Base-by-base conservation (phyloP, 2,113 vertebrate species). In the Tachysurus vachellii region DNA sequence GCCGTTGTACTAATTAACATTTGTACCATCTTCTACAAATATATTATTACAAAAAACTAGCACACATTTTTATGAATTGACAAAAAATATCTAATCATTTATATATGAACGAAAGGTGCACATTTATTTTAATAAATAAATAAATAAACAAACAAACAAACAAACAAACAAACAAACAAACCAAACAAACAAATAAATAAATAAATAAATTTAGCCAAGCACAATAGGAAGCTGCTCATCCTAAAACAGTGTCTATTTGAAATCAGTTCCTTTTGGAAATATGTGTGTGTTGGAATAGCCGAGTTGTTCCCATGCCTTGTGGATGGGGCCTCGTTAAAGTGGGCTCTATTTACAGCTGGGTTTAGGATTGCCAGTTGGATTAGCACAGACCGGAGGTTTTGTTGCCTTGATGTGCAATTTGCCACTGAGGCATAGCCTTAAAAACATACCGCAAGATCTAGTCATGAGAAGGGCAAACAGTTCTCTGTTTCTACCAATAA, bases 291-390 rank as follows among this genome's bases (percentile, higher is more conserved):
- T 90, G 90, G 92, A 88, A 91, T 91, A 91, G 88, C 90, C 10
- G 70, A 84, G 85, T 82, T 80, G 85, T 79, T 87, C 54, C 80
- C 88, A 84, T 28, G 85, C 42, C 90, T 89, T 77, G 80, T 31
- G 83, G 77, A 87, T 79, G 87, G 89, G 92, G 89, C 82, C 79
- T 89, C 3, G 89, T 86, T 87, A 88, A 90, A 89, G 87, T 82
- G 53, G 79, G 85, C 85, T 91, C 90, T 92, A 92, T 94, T 93
- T 93, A 91, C 92, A 93, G 91, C 94, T 92, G 92, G 91, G 90
- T 91, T 92, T 86, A 90, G 88, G 81, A 90, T 88, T 90, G 91
- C 88, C 90, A 84, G 90, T 90, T 91, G 92, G 91, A 93, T 93
- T 93, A 94, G 90, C 91, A 89, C 90, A 91, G 87, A 82, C 90